Evolutionary conservation across 2,888 invertebrate genomes (phyloP), one percentile per base, ranked within the genome.

Genomic region (Eutolmus rufibarbis): DNA sequence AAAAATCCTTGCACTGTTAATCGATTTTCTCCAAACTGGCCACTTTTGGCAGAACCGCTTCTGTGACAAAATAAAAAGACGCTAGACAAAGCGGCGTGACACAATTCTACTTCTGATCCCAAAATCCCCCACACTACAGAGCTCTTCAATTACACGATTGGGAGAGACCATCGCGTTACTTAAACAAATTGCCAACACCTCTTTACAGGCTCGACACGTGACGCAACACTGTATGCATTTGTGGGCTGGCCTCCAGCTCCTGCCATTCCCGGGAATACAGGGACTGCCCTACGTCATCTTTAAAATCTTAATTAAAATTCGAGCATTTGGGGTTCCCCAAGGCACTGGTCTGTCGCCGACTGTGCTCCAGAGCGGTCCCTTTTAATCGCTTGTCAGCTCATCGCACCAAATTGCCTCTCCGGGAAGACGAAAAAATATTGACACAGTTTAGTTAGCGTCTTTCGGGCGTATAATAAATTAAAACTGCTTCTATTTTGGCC

Each of bases 181-280:
- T 79, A 79, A 79, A 51, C 31, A 79, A 79, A 79, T 79, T 79
- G 40, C 79, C 51, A 51, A 79, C 79, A 79, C 79, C 74, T 76
- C 16, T 37, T 34, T n/a, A 28, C 16, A n/a, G n/a, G 37, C 76
- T 19, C 9, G 57, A 19, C 40, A 12, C 4, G 23, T 19, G 12
- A 19, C 8, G 28, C 23, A 23, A 28, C 28, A 14, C 9, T 23
- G 5, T 34, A 28, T 66, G 28, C 66, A 66, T 23, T n/a, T 51
- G n/a, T 51, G 51, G n/a, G 19, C 51, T 66, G 7, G 8, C 9
- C 57, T 19, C 57, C 19, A 23, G 57, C 9, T 9, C 9, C 23
- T 19, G 19, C 19, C 23, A 9, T 19, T 19, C 23, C 66, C 7
- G 66, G 12, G 23, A 66, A 66, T 66, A 12, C 28, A 23, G 23